Evolutionary conservation across 2,888 invertebrate species (phyloP), one percentile per base, ranked within the genome.

Genomic region (Zhuqinia jingwanae): DNA sequence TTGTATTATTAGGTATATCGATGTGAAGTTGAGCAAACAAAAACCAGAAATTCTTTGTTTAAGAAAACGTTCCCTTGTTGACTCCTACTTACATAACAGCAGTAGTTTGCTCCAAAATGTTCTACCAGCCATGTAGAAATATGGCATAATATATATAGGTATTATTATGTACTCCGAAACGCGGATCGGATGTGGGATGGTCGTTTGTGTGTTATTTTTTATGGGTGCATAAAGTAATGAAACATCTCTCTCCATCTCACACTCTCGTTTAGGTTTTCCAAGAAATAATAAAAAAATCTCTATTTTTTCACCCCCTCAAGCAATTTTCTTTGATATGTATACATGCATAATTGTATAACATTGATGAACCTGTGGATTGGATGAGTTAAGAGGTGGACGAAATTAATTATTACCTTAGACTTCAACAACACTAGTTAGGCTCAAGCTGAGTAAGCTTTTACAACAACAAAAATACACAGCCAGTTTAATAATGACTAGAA

Each of bases 111-210:
- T 70, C 15, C 17, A 6, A 20, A n/a, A n/a, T n/a, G n/a, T n/a
- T n/a, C n/a, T n/a, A n/a, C n/a, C n/a, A n/a, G n/a, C n/a, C n/a
- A n/a, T n/a, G n/a, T n/a, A n/a, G n/a, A n/a, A n/a, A n/a, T n/a
- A n/a, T n/a, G n/a, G n/a, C n/a, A n/a, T n/a, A n/a, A n/a, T n/a
- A n/a, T n/a, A n/a, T n/a, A n/a, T n/a, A n/a, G 30, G 30, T 30
- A 36, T 8, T 8, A 6, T 63, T 30, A 27, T 36, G 27, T 25
- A 15, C n/a, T 27, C 27, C 30, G n/a, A 8, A 30, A 56, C 73
- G 73, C 81, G 81, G 73, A 82, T 82, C 81, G 81, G 81, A 82
- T 82, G 81, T 82, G 81, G 81, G 81, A 81, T 70, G 80, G 73
- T 13, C n/a, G n/a, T 58, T 10, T 11, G 11, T 42, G 30, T 73